Percentiles rank a stretch among this genome's conserved stretches.
Evolutionary conservation across 1,140 invertebrate species (phyloP).

Genomic region (Zaprionus taronus): DNA sequence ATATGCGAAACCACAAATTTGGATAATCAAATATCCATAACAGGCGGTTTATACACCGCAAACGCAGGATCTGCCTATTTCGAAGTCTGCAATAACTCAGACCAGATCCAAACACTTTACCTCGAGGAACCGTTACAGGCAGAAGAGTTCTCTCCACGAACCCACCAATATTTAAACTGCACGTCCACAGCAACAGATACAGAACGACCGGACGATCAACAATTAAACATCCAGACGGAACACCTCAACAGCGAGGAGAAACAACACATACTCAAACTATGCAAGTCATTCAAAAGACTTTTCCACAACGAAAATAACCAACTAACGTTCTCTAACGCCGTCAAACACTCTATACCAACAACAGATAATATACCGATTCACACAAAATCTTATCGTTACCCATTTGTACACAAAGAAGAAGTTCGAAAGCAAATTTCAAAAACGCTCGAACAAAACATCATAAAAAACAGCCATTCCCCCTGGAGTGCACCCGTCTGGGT

Average conservation of each 20-base stretch:
- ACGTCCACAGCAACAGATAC: no score
- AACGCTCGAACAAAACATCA: constrained; percentile 27
- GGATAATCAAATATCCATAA: no score
- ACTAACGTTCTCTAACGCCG: constrained; percentile 32
- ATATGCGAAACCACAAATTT: no score
- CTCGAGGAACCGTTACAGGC: no score
- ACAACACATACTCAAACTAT: constrained; percentile 24
- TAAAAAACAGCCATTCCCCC: constrained; percentile 23
- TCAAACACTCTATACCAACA: constrained; percentile 31
- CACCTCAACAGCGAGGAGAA: constrained; percentile 29
- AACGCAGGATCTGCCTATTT: no score
- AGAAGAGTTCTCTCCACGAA: no score
- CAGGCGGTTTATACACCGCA: no score
- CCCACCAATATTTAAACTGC: no score
- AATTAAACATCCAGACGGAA: not conserved
- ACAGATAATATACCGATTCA: constrained; percentile 25
- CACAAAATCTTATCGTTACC: constrained; percentile 30
- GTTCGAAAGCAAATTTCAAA: constrained; percentile 27
- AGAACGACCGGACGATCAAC: no score
- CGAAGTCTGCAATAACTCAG: no score
- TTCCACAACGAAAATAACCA: constrained; percentile 22
- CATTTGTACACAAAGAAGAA: constrained; percentile 28
- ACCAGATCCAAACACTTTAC: no score
- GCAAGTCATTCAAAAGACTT: constrained; percentile 28
- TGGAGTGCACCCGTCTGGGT: constrained; percentile 27